Base-by-base conservation (phyloP, 2,888 invertebrate genomes). In the Papilio elwesi region DNA sequence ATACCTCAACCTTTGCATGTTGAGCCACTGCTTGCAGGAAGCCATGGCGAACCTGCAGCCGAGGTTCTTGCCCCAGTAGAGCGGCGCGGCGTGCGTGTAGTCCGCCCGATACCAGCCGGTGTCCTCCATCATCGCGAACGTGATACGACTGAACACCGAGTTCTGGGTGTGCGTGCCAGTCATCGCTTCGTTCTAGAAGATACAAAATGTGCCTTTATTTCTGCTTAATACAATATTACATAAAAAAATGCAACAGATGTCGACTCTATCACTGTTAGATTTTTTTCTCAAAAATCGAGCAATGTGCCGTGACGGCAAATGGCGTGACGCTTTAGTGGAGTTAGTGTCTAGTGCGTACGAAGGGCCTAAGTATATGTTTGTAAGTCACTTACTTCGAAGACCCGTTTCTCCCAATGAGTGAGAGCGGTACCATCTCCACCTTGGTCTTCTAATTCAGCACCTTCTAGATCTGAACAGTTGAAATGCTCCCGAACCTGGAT, bases 81-180 rank as follows among this genome's bases (percentile, higher is more conserved):
- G 94, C 0, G 97, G 95, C 74, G 97, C 96, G 0, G 98, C 98
- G 95, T 97, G 97, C 0, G 95, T 94, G 85, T 99, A 99, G 89
- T 98, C 97, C 1, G 98, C 98, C 13, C 95, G 95, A 90, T 99
- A 99, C 99, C 98, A 99, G 74, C 99, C 99, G 0, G 99, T 99
- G 86, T 99, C 99, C 87, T 99, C 99, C 98, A 99, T 97, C 76
- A 99, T 91, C 0, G 99, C 99, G 77, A 99, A 94, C 0, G 99
- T 99, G 70, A 99, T 96, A 26, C 98, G 94, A 0, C 99, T 99
- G 90, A 99, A 99, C 0, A 98, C 98, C 0, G 99, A 98, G 91
- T 99, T 98, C 89, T 99, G 99, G 0, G 99, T 99, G 89, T 99
- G 99, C 0, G 99, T 99, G 2, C 99, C 99, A 0, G 99, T 99